These are phyloP conservation scores for Alitta virens DNA, from an alignment of 2,888 invertebrate genomes.

Conservation along the genomic window DNA sequence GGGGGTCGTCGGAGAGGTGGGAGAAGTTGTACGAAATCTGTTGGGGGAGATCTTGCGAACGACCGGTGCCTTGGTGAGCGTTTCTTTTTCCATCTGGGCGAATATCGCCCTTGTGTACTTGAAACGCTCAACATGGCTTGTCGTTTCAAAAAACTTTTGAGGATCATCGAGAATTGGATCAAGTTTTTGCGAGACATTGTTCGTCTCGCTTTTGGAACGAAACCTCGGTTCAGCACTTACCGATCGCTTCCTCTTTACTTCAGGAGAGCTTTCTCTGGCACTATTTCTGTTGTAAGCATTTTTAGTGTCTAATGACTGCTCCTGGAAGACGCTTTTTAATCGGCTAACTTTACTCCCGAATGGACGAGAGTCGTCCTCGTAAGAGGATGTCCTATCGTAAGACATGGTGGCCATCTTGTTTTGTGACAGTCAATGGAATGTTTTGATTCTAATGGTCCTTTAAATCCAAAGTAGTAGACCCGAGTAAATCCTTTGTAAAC, in stretches of 20 bases:
- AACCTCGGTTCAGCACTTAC: not conserved
- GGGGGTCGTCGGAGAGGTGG: constrained; percentile 10
- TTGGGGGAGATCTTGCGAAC: constrained; percentile 1
- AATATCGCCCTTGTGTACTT: constrained; percentile 52
- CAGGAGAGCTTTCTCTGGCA: constrained; percentile 3
- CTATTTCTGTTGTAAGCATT: not conserved
- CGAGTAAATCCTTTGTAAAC: too few species aligned
- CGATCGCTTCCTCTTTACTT: constrained; percentile 8
- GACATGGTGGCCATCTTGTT: too few species aligned
- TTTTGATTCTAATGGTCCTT: too few species aligned
- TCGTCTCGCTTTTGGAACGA: not conserved
- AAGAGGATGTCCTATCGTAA: too few species aligned
- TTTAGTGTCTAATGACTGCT: constrained; percentile 8
- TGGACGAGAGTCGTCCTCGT: not conserved
- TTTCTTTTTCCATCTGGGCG: constrained; percentile 48
- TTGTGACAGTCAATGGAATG: too few species aligned
- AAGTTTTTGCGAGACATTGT: not conserved
- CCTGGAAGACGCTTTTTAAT: constrained; percentile 47
- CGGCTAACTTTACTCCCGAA: constrained; percentile 44
- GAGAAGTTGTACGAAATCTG: constrained; percentile 1
- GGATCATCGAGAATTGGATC: constrained; percentile 11
- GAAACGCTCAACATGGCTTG: constrained; percentile 52
- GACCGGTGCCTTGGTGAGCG: not conserved
- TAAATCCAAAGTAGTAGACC: too few species aligned
- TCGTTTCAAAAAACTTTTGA: constrained; percentile 27